These are phyloP conservation scores for Arctocebus calabarensis DNA, from an alignment of 2,797 vertebrate genomes.

Conservation along the genomic window DNA sequence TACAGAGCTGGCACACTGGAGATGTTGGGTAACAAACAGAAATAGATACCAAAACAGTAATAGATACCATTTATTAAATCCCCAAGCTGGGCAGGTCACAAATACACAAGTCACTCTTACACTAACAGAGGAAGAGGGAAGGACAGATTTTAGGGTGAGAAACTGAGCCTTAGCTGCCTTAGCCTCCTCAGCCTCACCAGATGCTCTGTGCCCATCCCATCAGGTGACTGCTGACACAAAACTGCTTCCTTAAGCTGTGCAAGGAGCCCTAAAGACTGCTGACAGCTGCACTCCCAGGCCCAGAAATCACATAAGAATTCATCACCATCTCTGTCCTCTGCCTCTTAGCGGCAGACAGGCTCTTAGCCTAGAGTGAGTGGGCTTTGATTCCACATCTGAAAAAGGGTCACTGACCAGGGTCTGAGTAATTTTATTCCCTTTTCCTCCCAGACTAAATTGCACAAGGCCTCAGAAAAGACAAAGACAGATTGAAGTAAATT, in stretches of 20 bases:
- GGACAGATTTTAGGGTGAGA: background rate
- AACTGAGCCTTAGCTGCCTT: fast-evolving
- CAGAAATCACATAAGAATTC: conserved; percentile 3
- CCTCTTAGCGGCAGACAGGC: background rate
- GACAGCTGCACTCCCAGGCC: background rate
- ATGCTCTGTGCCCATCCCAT: background rate
- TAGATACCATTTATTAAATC: background rate
- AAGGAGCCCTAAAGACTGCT: background rate
- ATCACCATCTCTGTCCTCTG: background rate
- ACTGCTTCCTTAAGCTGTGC: background rate
- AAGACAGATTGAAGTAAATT: conserved; percentile 67
- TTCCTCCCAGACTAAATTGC: background rate
- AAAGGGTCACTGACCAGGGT: conserved; percentile 37
- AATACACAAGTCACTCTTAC: fast-evolving
- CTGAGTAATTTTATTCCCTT: background rate
- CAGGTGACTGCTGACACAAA: background rate
- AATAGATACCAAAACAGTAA: background rate
- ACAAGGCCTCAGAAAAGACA: conserved; percentile 59
- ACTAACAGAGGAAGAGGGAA: background rate
- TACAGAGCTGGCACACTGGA: background rate
- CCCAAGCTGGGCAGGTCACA: background rate
- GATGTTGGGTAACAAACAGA: background rate
- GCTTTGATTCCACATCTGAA: conserved; percentile 37
- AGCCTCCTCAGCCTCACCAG: background rate
- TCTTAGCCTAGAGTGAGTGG: background rate